Evolutionary conservation across 1,140 invertebrate genomes (phyloP), one percentile per base, ranked within the genome.

Genomic region (Halyomorpha halys): DNA sequence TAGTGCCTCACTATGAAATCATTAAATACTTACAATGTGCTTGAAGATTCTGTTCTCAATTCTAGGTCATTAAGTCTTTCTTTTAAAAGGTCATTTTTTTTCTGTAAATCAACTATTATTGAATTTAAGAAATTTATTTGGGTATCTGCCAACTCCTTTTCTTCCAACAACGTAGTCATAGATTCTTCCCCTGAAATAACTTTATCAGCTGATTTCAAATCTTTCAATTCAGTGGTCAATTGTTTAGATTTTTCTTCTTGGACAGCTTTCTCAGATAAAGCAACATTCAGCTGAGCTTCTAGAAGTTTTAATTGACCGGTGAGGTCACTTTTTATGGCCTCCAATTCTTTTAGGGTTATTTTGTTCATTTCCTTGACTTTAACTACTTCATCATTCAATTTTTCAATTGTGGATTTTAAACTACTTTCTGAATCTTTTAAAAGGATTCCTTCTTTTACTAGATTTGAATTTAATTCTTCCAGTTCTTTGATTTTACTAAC

Each of bases 91-190:
- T 94, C 88, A 73, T 94, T 93, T 74, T 97, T 96, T 62, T 82
- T 81, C 73, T 97, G 91, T 84, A 96, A 89, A 72, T 97, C 94
- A 1, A 94, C 91, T 72, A 98, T 97, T 64, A 97, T 92, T 11
- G 92, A 92, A 78, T 97, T 97, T 6, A 97, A 78, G 75, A 98
- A 97, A 65, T 88, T 85, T 27, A 97, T 86, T 79, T 97, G 88
- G 51, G 81, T 80, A 66, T 86, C 82, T 15, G 81, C 77, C 63
- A 81, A 75, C 65, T 85, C 80, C 69, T 84, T 81, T 59, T 86
- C 85, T 71, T 86, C 82, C 61, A 80, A 51, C 18, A 44, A 61
- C 9, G 53, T 23, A 49, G 47, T 21, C 47, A 49, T 49, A 11
- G n/a, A 18, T 49, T 49, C 47, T n/a, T 18, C 19, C 19, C 47